Percentiles rank a stretch among this genome's conserved stretches.
These are phyloP conservation scores for Lindbergichthys nudifrons DNA, from an alignment of 2,797 vertebrate genomes.

Conservation along the genomic window DNA sequence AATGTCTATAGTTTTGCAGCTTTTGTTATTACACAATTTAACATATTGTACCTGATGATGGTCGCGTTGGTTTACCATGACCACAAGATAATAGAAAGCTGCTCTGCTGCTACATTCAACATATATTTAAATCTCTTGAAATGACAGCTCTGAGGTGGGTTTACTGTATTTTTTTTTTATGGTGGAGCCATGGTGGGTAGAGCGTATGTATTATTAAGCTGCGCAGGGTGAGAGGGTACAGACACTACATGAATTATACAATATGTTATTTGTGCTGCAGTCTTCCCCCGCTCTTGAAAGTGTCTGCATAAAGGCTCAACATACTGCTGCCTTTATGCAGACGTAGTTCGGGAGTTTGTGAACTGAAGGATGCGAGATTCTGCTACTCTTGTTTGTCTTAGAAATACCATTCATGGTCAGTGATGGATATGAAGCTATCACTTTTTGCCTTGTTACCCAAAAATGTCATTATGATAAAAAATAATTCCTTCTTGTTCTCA, in stretches of 20 bases:
- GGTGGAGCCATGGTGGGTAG: constrained; percentile 10
- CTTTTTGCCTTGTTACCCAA: background rate
- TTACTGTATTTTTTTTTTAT: constrained; percentile 7
- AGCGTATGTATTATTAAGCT: constrained; percentile 66
- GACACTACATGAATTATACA: constrained; percentile 72
- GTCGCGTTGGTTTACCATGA: background rate
- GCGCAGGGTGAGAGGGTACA: constrained; percentile 56
- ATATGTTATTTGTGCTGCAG: constrained; percentile 53
- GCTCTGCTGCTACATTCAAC: constrained; percentile 4
- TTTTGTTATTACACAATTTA: background rate
- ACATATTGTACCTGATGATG: background rate
- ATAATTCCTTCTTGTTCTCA: background rate
- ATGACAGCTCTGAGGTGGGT: constrained; percentile 11
- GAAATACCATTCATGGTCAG: background rate
- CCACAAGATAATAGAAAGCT: background rate
- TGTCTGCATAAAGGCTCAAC: constrained; percentile 25
- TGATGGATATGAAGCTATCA: background rate
- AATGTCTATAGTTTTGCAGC: background rate
- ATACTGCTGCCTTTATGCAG: constrained; percentile 16
- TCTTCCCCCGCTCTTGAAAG: constrained; percentile 33
- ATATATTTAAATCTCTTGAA: constrained; percentile 25
- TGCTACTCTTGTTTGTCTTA: background rate
- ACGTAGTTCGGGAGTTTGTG: background rate
- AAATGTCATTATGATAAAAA: background rate
- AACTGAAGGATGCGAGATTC: background rate